Evolutionary conservation across 2,797 vertebrate genomes (phyloP).

Genomic region (Cyprinodon diabolis): DNA sequence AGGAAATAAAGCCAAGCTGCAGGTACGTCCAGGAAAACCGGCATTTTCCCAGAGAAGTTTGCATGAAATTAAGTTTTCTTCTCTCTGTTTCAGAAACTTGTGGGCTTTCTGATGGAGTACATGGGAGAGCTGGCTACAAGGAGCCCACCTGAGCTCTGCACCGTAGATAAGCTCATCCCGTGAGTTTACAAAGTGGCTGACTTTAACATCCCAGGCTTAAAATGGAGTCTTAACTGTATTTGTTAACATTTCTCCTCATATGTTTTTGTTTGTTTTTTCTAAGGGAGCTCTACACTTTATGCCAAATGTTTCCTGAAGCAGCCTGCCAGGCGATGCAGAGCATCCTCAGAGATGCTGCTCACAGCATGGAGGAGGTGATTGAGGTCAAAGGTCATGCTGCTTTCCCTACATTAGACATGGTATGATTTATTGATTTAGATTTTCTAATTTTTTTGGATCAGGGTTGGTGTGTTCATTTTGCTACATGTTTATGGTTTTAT

Average conservation of each 20-base stretch:
- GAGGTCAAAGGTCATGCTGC: constrained; percentile 85
- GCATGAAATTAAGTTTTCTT: neutral
- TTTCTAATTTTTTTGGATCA: neutral
- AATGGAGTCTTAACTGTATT: neutral
- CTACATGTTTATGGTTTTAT: neutral
- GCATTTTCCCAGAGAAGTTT: neutral
- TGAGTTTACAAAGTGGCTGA: constrained; percentile 66
- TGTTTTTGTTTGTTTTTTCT: neutral
- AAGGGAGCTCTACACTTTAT: constrained; percentile 87
- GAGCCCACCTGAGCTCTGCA: constrained; percentile 83
- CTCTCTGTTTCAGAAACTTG: constrained; percentile 85
- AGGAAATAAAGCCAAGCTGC: constrained; percentile 92
- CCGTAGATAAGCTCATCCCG: constrained; percentile 86
- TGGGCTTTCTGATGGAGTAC: constrained; percentile 92
- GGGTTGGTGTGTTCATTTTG: too few species aligned
- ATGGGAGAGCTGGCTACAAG: constrained; percentile 84
- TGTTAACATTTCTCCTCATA: neutral
- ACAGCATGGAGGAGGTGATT: constrained; percentile 83
- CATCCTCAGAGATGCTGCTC: constrained; percentile 84
- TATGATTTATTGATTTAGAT: constrained; percentile 51
- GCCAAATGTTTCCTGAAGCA: constrained; percentile 90
- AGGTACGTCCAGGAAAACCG: constrained; percentile 69
- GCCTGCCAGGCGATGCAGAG: constrained; percentile 81
- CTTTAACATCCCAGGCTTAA: neutral
- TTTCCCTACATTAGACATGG: constrained; percentile 86